These are phyloP conservation scores for Orycteropus afer DNA, from an alignment of 2,113 vertebrate species.

Conservation along the genomic window DNA sequence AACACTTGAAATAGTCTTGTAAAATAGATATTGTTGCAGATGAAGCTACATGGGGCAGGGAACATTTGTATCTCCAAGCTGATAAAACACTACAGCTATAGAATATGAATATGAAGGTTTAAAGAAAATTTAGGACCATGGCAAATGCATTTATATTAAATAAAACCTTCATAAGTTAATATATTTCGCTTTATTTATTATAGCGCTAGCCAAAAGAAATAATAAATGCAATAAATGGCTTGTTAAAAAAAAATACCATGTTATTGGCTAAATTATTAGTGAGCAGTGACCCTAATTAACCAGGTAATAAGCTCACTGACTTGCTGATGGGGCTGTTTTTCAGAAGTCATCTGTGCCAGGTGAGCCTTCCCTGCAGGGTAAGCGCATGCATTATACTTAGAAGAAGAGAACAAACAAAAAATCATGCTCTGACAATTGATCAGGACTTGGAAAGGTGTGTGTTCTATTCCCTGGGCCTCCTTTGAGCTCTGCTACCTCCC, in stretches of 20 bases:
- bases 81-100: conserved; percentile 61
- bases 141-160: conserved; percentile 81
- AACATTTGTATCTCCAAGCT: conserved; percentile 31
- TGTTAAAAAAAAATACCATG: conserved; percentile 83
- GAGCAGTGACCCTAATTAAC: conserved; percentile 86
- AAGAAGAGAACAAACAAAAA: conserved; percentile 62
- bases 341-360: conserved; percentile 73
- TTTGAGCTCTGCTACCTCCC: neutral
- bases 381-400: conserved; percentile 3
- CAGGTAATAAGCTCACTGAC: conserved; percentile 83
- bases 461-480: neutral
- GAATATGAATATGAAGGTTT: conserved; percentile 61
- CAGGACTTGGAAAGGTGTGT: neutral
- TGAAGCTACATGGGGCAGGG: neutral
- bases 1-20: neutral
- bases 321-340: conserved; percentile 84
- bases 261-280: conserved; percentile 87
- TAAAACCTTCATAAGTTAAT: conserved; percentile 85
- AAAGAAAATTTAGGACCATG: conserved; percentile 82
- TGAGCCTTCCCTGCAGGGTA: conserved; percentile 59
- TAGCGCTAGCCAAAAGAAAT: conserved; percentile 83
- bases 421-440: neutral
- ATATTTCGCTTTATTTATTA: conserved; percentile 85
- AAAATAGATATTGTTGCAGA: neutral
- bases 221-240: conserved; percentile 85